phyloP scores from a whole-genome alignment of 37 sponge, comb jelly and placozoan genomes.

The Mnemiopsis leidyi region DNA sequence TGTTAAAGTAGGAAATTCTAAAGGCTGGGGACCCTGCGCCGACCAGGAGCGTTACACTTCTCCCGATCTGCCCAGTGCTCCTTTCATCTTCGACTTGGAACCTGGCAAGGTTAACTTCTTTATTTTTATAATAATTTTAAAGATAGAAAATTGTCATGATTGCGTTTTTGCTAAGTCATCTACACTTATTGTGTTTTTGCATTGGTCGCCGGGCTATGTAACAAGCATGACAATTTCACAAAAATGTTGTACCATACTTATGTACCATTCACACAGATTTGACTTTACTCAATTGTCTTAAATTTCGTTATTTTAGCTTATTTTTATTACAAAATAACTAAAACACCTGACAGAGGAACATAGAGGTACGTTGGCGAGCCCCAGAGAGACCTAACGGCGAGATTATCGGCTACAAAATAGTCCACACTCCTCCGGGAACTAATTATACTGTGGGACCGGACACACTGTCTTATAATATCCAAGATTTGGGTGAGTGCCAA shows the following conservation, averaged over 20 bases:
- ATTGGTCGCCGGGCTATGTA: no score
- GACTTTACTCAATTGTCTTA: no score
- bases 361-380: neutral
- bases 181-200: no score
- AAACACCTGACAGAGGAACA: neutral
- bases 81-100: constrained; percentile 17
- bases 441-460: constrained; percentile 6
- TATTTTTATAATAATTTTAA: no score
- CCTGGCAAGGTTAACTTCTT: neutral
- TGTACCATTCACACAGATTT: neutral
- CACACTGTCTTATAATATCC: neutral
- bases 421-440: neutral
- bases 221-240: no score
- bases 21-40: constrained; percentile 38
- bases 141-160: no score
- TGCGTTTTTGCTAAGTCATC: no score
- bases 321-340: no score
- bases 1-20: constrained; percentile 19
- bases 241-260: neutral
- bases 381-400: constrained; percentile 39
- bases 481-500: neutral
- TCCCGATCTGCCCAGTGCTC: constrained; percentile 60
- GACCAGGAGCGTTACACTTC: constrained; percentile 31
- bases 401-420: constrained; percentile 16
- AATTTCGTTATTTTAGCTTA: no score